These are phyloP conservation scores for Aplodontia rufa DNA, from an alignment of 2,113 vertebrate genomes.

Conservation along the genomic window DNA sequence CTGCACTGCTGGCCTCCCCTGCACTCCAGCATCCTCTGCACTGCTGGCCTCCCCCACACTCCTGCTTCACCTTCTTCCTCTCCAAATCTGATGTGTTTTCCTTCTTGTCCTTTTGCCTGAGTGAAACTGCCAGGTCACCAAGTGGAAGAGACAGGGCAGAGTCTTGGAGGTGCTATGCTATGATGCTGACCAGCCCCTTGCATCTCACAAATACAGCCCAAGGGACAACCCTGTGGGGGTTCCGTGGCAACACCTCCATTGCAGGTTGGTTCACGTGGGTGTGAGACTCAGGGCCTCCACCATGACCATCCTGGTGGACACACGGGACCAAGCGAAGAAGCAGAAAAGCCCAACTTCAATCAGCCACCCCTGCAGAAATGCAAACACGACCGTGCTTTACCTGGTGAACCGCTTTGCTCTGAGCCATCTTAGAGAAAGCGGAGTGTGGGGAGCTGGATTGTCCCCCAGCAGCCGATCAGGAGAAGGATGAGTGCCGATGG, in stretches of 20 bases:
- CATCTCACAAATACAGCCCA: too few relatives aligned
- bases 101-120: not conserved
- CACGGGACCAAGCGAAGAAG: accelerated
- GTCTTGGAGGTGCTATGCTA: too few relatives aligned
- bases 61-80: not conserved
- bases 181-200: too few relatives aligned
- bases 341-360: not conserved
- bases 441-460: too few relatives aligned
- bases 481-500: too few relatives aligned
- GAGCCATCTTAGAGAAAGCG: not conserved
- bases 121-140: accelerated
- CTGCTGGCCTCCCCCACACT: accelerated
- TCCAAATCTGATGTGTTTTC: not conserved
- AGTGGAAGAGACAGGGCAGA: accelerated
- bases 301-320: not conserved
- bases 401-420: not conserved
- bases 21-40: accelerated
- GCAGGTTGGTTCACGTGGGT: too few relatives aligned
- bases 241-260: too few relatives aligned
- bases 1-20: not conserved
- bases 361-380: not conserved
- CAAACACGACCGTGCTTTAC: accelerated
- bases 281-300: accelerated
- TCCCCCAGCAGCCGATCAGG: too few relatives aligned
- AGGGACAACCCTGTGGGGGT: too few relatives aligned